Conservation (phyloP, 2,888 invertebrate species). For the Drosophila pseudotalamancana region DNA sequence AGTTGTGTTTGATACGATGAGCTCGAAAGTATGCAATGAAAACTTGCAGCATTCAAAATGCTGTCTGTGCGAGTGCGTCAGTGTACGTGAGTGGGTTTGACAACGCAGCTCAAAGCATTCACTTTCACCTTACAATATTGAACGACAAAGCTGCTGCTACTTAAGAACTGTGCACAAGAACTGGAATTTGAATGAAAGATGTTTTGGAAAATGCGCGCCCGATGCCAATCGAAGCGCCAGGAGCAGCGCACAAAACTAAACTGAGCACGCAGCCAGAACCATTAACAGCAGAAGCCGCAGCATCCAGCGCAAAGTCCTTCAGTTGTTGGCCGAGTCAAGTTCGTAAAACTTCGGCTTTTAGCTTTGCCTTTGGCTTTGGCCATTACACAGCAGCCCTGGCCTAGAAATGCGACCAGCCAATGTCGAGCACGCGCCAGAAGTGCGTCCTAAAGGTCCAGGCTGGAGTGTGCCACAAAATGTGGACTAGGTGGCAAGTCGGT, state of each 20-base stretch:
- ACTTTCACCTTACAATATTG: constrained; percentile 40
- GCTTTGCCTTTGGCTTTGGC: too few species aligned
- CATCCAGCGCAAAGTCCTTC: constrained; percentile 48
- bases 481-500: constrained; percentile 12
- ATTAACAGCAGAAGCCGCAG: constrained; percentile 38
- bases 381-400: constrained; percentile 65
- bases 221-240: constrained; percentile 47
- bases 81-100: not conserved
- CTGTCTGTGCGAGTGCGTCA: not conserved
- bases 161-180: constrained; percentile 43
- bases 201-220: constrained; percentile 27
- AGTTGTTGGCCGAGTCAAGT: constrained; percentile 33
- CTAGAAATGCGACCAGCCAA: constrained; percentile 64
- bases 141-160: constrained; percentile 19
- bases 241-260: constrained; percentile 70
- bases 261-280: constrained; percentile 53
- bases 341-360: constrained; percentile 47
- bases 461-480: constrained; percentile 13
- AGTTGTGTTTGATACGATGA: constrained; percentile 21
- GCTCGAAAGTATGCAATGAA: constrained; percentile 51
- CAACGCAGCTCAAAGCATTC: constrained; percentile 23
- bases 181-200: constrained; percentile 23
- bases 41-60: constrained; percentile 14
- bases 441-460: constrained; percentile 5
- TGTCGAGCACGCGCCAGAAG: constrained; percentile 57